These are phyloP conservation scores for Nomada fucata DNA, from an alignment of 2,888 invertebrate species.

Conservation along the genomic window DNA sequence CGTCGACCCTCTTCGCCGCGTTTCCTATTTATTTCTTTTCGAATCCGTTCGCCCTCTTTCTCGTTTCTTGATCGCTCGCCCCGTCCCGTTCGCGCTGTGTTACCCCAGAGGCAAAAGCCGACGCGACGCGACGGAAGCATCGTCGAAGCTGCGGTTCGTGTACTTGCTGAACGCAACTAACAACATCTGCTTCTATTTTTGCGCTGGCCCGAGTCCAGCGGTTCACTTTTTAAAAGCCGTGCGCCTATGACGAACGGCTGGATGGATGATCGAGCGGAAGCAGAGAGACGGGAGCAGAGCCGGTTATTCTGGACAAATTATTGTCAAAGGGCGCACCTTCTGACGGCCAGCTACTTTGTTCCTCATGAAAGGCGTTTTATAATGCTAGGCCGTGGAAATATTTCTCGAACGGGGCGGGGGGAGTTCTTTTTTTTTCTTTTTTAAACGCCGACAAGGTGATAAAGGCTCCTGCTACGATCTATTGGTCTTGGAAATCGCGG, in stretches of 20 bases:
- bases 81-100: not conserved
- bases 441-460: conserved; percentile 38
- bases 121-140: conserved; percentile 23
- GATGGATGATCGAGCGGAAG: conserved; percentile 78
- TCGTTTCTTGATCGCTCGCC: not conserved
- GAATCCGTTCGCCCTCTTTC: conserved; percentile 13
- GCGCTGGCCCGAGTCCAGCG: conserved; percentile 83
- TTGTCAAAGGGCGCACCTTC: conserved; percentile 73
- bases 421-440: conserved; percentile 35
- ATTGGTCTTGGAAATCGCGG: conserved; percentile 1
- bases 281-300: conserved; percentile 60
- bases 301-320: conserved; percentile 75
- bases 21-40: not conserved
- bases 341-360: conserved; percentile 71
- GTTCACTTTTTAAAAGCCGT: conserved; percentile 80
- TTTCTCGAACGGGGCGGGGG: conserved; percentile 51
- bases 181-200: conserved; percentile 84
- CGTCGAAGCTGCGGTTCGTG: conserved; percentile 63
- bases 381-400: conserved; percentile 68
- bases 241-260: conserved; percentile 80
- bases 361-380: conserved; percentile 72
- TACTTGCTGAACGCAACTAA: conserved; percentile 80
- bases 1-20: conserved; percentile 8
- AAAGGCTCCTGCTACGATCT: conserved; percentile 9
- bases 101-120: not conserved